A percentile compares a stretch with the other conserved stretches of the same genome.
These are phyloP conservation scores for Colletes collaris DNA, from an alignment of 2,888 invertebrate species.

Conservation along the genomic window DNA sequence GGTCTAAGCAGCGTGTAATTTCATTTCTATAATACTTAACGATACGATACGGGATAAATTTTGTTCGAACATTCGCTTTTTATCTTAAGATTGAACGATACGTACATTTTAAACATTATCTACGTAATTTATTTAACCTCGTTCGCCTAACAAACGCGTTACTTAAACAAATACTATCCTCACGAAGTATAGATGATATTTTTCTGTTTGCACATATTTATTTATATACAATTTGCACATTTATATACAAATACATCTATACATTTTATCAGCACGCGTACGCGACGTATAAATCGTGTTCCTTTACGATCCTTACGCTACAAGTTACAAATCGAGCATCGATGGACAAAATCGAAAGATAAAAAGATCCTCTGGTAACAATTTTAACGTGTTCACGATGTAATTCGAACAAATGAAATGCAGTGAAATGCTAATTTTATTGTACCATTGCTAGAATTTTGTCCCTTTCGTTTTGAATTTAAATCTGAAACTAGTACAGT, in stretches of 20 bases:
- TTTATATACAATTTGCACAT: neutral
- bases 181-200: slow-evolving; percentile 17
- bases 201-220: neutral
- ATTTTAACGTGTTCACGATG: neutral
- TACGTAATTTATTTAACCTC: slow-evolving; percentile 4
- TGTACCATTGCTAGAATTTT: too few relatives aligned
- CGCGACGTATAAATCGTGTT: too few relatives aligned
- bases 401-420: slow-evolving; percentile 24
- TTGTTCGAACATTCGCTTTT: slow-evolving; percentile 48
- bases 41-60: slow-evolving; percentile 21
- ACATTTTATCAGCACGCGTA: neutral
- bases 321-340: too few relatives aligned
- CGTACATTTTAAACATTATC: slow-evolving; percentile 3
- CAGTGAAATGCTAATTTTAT: neutral
- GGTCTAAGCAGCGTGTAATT: slow-evolving; percentile 4
- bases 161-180: slow-evolving; percentile 25
- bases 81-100: slow-evolving; percentile 54
- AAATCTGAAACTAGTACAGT: too few relatives aligned
- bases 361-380: neutral
- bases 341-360: too few relatives aligned
- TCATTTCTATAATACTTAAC: neutral
- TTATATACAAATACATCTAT: neutral
- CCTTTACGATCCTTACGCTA: neutral
- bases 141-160: neutral
- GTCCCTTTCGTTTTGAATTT: too few relatives aligned